phyloP scores from a whole-genome alignment of 2,113 vertebrate species.

The Hemicordylus capensis region DNA sequence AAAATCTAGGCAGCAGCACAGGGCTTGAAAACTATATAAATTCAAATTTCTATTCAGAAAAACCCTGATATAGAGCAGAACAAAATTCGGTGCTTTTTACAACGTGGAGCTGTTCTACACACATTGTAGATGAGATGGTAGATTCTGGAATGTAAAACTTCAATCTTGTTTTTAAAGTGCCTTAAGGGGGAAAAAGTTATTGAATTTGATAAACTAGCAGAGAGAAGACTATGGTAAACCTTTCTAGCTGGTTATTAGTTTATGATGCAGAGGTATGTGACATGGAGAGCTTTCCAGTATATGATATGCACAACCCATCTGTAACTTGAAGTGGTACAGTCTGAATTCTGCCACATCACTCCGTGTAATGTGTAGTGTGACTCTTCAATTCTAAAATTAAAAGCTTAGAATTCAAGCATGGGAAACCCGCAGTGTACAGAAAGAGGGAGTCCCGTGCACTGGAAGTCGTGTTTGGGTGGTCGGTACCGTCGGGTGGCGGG shows the following conservation, averaged over 20 bases:
- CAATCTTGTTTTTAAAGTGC: neutral
- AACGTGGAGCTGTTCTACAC: neutral
- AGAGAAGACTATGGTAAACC: neutral
- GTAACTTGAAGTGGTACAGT: neutral
- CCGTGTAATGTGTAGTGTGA: neutral
- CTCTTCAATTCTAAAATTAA: neutral
- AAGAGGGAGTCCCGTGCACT: too few relatives aligned
- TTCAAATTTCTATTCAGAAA: neutral
- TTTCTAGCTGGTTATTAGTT: neutral
- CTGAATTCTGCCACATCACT: neutral
- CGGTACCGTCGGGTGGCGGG: too few relatives aligned
- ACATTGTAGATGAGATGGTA: neutral
- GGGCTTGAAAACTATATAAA: neutral
- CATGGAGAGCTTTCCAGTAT: too few relatives aligned
- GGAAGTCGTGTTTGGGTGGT: too few relatives aligned
- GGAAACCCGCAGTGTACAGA: too few relatives aligned
- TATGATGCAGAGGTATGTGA: neutral
- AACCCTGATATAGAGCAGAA: too few relatives aligned
- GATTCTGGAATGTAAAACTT: neutral
- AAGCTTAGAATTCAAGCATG: neutral
- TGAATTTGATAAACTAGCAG: neutral
- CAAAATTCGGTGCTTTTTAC: neutral
- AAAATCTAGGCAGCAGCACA: neutral
- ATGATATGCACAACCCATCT: neutral
- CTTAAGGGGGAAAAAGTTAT: neutral